A percentile compares a stretch with the other conserved stretches of the same genome.
These are phyloP conservation scores for Clepsis dumicolana DNA, from an alignment of 2,888 invertebrate genomes.

Conservation along the genomic window DNA sequence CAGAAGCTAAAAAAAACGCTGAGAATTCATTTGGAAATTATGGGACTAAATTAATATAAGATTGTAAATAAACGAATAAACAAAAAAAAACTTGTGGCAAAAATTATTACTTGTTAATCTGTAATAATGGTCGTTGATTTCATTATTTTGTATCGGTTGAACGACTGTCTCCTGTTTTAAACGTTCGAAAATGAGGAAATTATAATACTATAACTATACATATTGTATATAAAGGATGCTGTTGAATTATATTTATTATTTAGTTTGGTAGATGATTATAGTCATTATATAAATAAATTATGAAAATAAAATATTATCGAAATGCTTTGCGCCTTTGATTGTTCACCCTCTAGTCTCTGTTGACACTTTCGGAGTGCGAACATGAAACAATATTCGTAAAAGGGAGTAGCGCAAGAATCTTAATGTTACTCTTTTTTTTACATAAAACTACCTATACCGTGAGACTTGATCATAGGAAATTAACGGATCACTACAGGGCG, in stretches of 20 bases:
- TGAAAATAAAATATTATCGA: conserved; percentile 84
- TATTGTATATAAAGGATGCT: conserved; percentile 85
- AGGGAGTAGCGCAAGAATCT: no score
- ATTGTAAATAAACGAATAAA: conserved; percentile 80
- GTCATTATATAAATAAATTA: conserved; percentile 83
- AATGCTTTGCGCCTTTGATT: conserved; percentile 56
- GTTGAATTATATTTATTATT: conserved; percentile 84
- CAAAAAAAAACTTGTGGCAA: conserved; percentile 80
- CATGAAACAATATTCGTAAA: no score
- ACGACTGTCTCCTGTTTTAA: conserved; percentile 67
- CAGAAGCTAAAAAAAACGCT: conserved; percentile 52
- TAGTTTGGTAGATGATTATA: conserved; percentile 85
- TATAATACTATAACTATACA: conserved; percentile 76
- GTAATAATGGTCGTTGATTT: conserved; percentile 74
- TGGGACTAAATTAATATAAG: conserved; percentile 85
- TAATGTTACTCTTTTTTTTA: no score
- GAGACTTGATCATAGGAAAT: no score
- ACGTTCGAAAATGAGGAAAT: conserved; percentile 64
- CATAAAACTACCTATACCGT: no score
- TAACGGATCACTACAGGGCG: no score
- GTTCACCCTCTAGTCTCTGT: neutral
- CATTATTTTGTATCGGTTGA: conserved; percentile 74
- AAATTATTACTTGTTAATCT: conserved; percentile 82
- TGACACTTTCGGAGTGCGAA: neutral
- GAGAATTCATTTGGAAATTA: conserved; percentile 76